phyloP scores from a whole-genome alignment of 2,113 vertebrate genomes.

The Ramphastos sulfuratus region DNA sequence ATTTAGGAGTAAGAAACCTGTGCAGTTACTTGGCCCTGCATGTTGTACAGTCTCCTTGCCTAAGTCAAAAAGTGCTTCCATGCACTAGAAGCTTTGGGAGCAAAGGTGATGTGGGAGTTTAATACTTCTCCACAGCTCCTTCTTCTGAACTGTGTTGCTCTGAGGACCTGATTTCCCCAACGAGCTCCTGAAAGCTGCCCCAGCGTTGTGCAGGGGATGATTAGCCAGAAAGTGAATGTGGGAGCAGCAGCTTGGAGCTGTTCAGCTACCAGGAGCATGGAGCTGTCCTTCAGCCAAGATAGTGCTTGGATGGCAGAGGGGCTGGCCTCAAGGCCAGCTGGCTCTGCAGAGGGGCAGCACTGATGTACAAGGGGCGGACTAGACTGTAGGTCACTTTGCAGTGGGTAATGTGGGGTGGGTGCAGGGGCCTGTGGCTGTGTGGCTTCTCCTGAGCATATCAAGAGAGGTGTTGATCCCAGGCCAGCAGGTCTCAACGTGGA shows the following conservation, averaged over 20 bases:
- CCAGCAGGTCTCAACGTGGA: no score
- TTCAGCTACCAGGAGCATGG: background rate
- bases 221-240: rapidly evolving
- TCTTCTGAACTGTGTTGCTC: background rate
- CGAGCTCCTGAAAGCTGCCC: background rate
- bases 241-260: background rate
- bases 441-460: background rate
- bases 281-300: background rate
- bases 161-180: background rate
- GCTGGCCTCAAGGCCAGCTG: background rate
- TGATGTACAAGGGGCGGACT: background rate
- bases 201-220: background rate
- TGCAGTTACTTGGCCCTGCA: background rate
- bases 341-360: background rate
- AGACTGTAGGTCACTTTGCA: background rate
- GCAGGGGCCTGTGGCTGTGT: background rate
- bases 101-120: background rate
- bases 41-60: background rate
- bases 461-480: no score
- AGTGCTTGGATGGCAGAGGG: background rate
- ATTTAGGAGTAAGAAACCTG: background rate
- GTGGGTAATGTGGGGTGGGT: background rate
- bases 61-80: background rate
- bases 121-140: background rate
- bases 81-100: background rate